Conservation (phyloP, 2,113 vertebrate species). For the Muntiacus reevesi region DNA sequence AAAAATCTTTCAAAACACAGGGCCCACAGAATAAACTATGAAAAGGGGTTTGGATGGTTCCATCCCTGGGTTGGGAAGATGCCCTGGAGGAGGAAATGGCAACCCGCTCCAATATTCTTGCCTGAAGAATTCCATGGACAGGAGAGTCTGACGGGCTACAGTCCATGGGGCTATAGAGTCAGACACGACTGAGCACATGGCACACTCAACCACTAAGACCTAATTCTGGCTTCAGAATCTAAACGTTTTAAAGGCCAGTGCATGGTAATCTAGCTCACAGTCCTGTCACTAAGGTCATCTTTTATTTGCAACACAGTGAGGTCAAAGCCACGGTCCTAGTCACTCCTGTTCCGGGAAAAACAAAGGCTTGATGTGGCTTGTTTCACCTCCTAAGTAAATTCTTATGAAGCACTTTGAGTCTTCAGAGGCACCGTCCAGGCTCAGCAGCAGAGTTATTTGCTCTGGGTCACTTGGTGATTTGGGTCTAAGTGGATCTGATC, state of each 20-base stretch:
- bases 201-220: neutral
- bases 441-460: neutral
- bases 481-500: neutral
- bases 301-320: neutral
- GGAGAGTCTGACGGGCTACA: neutral
- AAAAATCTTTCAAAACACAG: neutral
- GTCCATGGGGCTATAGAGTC: neutral
- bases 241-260: neutral
- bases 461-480: neutral
- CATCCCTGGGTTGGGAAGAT: neutral
- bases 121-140: neutral
- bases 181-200: neutral
- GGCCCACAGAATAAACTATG: neutral
- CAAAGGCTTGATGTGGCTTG: neutral
- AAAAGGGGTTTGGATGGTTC: neutral
- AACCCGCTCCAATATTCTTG: neutral
- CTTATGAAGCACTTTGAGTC: neutral
- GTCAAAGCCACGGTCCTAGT: neutral
- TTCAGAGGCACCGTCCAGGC: neutral
- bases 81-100: neutral
- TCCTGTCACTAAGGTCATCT: neutral
- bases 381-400: neutral
- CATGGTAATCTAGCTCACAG: neutral
- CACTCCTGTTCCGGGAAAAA: neutral
- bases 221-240: neutral